Conservation (phyloP, 2,888 invertebrate genomes). For the Sminthurides aquaticus region DNA sequence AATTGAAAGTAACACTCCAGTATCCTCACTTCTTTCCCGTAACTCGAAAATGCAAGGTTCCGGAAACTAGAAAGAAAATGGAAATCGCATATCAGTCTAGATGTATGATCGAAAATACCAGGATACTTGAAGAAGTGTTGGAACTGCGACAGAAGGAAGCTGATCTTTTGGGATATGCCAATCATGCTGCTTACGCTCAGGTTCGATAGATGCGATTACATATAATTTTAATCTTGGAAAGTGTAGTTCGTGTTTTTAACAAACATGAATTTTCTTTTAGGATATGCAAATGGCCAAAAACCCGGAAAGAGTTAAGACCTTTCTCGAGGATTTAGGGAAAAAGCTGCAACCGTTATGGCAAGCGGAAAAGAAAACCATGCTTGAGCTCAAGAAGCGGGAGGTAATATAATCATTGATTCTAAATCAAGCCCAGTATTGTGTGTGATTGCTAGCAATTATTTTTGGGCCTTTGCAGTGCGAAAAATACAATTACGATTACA, state of each 20-base stretch:
- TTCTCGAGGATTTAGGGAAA: constrained; percentile 47
- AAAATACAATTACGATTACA: constrained; percentile 47
- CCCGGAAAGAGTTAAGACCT: constrained; percentile 47
- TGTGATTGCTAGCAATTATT: background rate
- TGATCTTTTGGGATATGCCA: constrained; percentile 48
- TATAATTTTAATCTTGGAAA: no score
- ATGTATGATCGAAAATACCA: constrained; percentile 49
- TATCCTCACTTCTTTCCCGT: constrained; percentile 52
- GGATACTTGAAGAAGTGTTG: constrained; percentile 49
- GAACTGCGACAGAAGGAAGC: constrained; percentile 49
- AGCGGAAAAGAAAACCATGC: constrained; percentile 47
- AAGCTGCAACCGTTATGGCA: constrained; percentile 48
- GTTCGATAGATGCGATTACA: constrained; percentile 45
- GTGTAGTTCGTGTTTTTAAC: background rate
- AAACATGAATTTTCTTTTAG: constrained; percentile 32
- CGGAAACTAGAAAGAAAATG: constrained; percentile 47
- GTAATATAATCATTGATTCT: constrained; percentile 40
- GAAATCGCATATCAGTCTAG: constrained; percentile 49
- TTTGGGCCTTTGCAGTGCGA: constrained; percentile 49
- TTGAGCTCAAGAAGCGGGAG: constrained; percentile 50
- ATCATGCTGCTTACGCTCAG: constrained; percentile 49
- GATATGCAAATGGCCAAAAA: constrained; percentile 51
- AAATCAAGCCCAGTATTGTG: background rate
- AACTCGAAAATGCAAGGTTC: constrained; percentile 48
- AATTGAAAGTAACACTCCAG: constrained; percentile 49